Conservation (phyloP, 2,113 vertebrate species). For the Corythaixoides concolor region DNA sequence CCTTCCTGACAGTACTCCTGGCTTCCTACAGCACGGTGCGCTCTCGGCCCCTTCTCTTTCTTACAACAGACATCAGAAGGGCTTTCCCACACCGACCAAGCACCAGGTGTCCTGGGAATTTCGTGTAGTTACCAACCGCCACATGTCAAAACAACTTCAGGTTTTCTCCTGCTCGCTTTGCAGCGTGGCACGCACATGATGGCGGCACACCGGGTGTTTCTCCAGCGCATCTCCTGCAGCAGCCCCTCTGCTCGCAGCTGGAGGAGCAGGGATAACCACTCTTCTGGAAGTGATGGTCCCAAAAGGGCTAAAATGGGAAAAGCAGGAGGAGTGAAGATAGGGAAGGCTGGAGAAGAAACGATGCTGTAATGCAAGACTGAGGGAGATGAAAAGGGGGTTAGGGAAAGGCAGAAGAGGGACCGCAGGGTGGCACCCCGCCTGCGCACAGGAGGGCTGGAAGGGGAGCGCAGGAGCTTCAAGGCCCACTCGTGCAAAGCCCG, state of each 20-base stretch:
- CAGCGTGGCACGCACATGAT: rapidly evolving
- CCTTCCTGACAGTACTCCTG: neutral
- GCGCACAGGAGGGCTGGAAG: neutral
- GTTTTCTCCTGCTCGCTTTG: neutral
- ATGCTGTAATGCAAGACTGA: rapidly evolving
- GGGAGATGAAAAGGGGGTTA: too few relatives aligned
- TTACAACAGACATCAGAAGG: neutral
- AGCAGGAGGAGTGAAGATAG: neutral
- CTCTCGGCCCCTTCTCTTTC: neutral
- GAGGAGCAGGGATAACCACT: neutral
- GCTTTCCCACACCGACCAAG: neutral
- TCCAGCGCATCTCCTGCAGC: neutral
- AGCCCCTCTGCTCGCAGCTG: neutral
- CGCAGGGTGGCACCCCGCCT: too few relatives aligned
- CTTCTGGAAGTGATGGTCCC: rapidly evolving
- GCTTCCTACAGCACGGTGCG: rapidly evolving
- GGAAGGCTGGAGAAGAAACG: neutral
- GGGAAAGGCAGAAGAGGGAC: neutral
- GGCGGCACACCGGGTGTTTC: rapidly evolving
- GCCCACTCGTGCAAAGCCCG: neutral
- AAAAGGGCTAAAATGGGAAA: neutral
- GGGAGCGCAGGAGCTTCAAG: neutral
- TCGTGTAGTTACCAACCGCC: neutral
- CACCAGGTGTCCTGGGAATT: too few relatives aligned
- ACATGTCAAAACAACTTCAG: neutral